These are phyloP conservation scores for Chrysocyon brachyurus DNA, from an alignment of 2,797 vertebrate species.

Conservation along the genomic window DNA sequence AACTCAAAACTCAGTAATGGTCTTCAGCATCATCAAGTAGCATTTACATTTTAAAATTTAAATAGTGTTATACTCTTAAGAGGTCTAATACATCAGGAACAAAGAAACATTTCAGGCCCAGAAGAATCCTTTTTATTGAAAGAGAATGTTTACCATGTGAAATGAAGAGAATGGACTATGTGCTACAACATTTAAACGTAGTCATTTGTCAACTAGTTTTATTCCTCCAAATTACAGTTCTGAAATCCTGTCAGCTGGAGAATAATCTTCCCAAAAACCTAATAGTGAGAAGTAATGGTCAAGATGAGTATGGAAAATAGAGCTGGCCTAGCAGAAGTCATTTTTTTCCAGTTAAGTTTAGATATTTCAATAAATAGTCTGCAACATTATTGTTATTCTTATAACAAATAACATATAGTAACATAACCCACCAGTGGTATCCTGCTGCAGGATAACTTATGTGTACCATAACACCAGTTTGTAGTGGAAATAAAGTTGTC, in stretches of 20 bases:
- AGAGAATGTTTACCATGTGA: neutral
- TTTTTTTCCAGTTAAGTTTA: neutral
- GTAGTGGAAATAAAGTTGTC: slow-evolving; percentile 73
- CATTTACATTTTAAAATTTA: neutral
- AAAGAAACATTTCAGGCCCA: neutral
- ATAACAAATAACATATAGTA: slow-evolving; percentile 48
- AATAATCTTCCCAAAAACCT: slow-evolving; percentile 36
- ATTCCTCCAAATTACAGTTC: slow-evolving; percentile 13
- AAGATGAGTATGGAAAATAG: slow-evolving; percentile 11
- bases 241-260: neutral
- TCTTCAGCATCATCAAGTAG: neutral
- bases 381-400: slow-evolving; percentile 46
- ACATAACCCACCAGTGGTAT: slow-evolving; percentile 5
- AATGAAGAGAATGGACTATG: slow-evolving; percentile 17
- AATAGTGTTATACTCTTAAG: too few species aligned
- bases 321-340: neutral
- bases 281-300: slow-evolving; percentile 4
- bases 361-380: slow-evolving; percentile 11
- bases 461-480: slow-evolving; percentile 41
- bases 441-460: slow-evolving; percentile 38
- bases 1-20: neutral
- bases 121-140: neutral
- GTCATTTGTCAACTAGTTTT: slow-evolving; percentile 22
- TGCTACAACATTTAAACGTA: neutral
- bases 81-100: neutral